Percentiles rank a stretch among this genome's conserved stretches.
These are phyloP conservation scores for Eptesicus fuscus DNA, from an alignment of 2,113 vertebrate species.

Conservation along the genomic window DNA sequence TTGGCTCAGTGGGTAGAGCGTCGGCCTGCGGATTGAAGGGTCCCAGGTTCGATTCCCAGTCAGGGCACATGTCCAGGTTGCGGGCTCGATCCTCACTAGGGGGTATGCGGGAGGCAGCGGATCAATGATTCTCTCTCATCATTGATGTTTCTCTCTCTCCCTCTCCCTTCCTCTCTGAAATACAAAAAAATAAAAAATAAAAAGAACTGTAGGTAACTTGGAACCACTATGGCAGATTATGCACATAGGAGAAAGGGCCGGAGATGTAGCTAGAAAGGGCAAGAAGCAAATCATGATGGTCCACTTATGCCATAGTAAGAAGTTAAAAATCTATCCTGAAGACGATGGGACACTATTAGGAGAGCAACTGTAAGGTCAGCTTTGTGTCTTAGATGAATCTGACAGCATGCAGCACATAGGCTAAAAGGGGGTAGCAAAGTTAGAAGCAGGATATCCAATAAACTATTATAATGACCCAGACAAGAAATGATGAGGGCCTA, in stretches of 20 bases:
- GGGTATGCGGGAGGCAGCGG: too few relatives aligned
- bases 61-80: too few relatives aligned
- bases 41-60: too few relatives aligned
- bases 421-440: neutral
- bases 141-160: too few relatives aligned
- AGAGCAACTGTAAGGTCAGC: neutral
- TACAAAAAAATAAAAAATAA: too few relatives aligned
- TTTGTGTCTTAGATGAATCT: neutral
- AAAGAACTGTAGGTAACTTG: neutral
- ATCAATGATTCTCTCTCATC: too few relatives aligned
- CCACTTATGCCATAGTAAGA: neutral
- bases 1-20: too few relatives aligned
- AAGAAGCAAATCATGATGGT: neutral
- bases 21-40: too few relatives aligned
- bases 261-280: neutral
- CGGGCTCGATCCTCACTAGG: too few relatives aligned
- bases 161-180: too few relatives aligned
- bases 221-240: neutral
- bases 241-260: neutral
- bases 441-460: neutral
- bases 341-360: neutral
- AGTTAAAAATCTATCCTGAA: neutral
- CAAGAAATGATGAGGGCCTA: neutral
- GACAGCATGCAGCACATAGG: neutral
- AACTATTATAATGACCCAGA: neutral